Evolutionary conservation across 2,113 vertebrate species (phyloP), one percentile per base, ranked within the genome.

Genomic region (Callithrix jacchus): DNA sequence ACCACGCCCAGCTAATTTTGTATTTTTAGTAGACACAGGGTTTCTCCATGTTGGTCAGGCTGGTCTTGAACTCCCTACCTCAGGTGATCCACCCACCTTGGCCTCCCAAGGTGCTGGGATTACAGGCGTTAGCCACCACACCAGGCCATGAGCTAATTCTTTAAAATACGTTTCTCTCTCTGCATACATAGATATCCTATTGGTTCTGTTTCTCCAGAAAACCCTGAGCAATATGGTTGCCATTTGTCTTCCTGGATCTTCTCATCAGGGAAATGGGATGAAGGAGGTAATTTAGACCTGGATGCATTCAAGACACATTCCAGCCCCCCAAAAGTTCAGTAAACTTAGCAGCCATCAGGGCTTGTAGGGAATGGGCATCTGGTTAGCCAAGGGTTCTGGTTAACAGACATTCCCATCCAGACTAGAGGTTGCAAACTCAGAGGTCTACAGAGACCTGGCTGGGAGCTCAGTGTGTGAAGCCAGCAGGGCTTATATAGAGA

Each of bases 121-220:
- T 52, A 52, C 52, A 52, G 52, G 52, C 16, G 52, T 52, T 16
- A 52, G 52, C 52, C 52, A 52, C 52, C 52, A 52, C 52, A 52
- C 52, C 52, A 52, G 52, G 52, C 16, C 20, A 21, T 4, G 52
- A 73, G 14, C 35, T 13, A 37, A 9, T 52, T 77, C 71, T 47
- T 94, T 80, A 85, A 81, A 77, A 77, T 52, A 79, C 56, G 54
- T 27, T 45, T n/a, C 87, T 93, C 9, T 37, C 10, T 49, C 0
- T 68, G 3, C 27, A 0, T 23, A 52, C 6, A 8, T 23, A 74
- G 73, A n/a, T 3, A 12, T 1, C 6, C 32, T 11, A 1, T 42
- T 14, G 21, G 20, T 74, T 52, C 71, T 64, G 40, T 74, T 94
- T 83, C 61, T 92, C 13, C 1, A 64, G 76, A 40, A 35, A 76